Evolutionary conservation across 2,888 invertebrate species (phyloP), one percentile per base, ranked within the genome.

Genomic region (Augochlorella aurata): DNA sequence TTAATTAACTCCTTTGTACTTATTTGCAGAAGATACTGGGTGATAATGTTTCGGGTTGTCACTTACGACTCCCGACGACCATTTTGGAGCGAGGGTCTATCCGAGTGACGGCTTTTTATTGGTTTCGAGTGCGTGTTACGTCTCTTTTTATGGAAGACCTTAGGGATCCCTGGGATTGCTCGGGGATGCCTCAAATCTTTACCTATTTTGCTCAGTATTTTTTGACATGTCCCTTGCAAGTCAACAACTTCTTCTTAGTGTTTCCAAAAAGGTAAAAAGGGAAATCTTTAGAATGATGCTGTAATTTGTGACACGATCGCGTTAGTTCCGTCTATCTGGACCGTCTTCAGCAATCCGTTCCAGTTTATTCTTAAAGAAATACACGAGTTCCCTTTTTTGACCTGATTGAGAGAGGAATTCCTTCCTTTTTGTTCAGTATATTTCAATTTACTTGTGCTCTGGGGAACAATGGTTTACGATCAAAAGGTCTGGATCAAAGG

Each of bases 71-170:
- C 24, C 24, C 7, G 18, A 21, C 54, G n/a, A 16, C 16, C 16
- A 49, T n/a, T 65, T 49, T 29, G 9, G 44, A 21, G 16, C 21
- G 21, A 54, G 70, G 70, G 54, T 54, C 44, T 16, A 8, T 16
- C 44, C 65, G 16, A n/a, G 54, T 54, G 67, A 54, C 67, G n/a
- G 67, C 29, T 45, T 67, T 66, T 74, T 74, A 74, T 67, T 74
- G 67, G 67, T 54, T 67, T 67, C 12, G 67, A 21, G 18, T 45
- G 45, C 18, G 66, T 29, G 45, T 24, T 52, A 18, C 29, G 61
- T 29, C 16, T 45, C 38, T 21, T 74, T 74, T 65, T 66, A 74
- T 66, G 49, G 49, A 7, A 2, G 21, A 29, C 29, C 29, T 16
- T 16, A 1, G 29, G 61, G 61, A 16, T 18, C 24, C 9, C 29